Percentiles rank a stretch among this genome's conserved stretches.
These are phyloP conservation scores for Tortricodes alternella DNA, from an alignment of 2,888 invertebrate species.

Conservation along the genomic window DNA sequence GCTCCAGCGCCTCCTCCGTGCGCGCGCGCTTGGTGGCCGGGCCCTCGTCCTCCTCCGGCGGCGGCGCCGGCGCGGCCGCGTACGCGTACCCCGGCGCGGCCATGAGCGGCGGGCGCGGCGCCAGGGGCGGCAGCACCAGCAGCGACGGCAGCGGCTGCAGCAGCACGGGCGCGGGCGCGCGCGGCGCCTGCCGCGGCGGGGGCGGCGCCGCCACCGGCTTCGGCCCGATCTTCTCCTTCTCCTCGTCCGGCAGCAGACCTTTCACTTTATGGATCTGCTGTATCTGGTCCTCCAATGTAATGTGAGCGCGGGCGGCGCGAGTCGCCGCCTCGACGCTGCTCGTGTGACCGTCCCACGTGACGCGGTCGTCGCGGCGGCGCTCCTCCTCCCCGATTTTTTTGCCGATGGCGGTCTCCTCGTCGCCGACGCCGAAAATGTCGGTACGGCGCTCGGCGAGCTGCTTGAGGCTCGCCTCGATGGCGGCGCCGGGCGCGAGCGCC, in stretches of 20 bases:
- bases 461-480: constrained; percentile 98
- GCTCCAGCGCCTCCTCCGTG: constrained; percentile 95
- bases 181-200: constrained; percentile 39
- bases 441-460: constrained; percentile 98
- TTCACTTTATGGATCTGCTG: constrained; percentile 97
- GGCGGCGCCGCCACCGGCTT: constrained; percentile 83
- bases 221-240: constrained; percentile 98
- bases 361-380: constrained; percentile 92
- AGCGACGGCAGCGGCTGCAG: constrained; percentile 75
- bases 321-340: constrained; percentile 98
- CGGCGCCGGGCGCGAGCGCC: constrained; percentile 85
- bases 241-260: constrained; percentile 96
- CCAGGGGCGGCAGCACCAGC: constrained; percentile 77
- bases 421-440: constrained; percentile 99
- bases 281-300: constrained; percentile 98
- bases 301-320: constrained; percentile 95
- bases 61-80: constrained; percentile 38
- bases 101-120: constrained; percentile 44
- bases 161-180: constrained; percentile 49
- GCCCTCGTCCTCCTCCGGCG: constrained; percentile 86
- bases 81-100: constrained; percentile 41
- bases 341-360: constrained; percentile 99
- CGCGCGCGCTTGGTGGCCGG: constrained; percentile 93
- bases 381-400: constrained; percentile 98
- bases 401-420: constrained; percentile 99